Conservation (phyloP, 2,888 invertebrate species). For the Homarus gammarus region DNA sequence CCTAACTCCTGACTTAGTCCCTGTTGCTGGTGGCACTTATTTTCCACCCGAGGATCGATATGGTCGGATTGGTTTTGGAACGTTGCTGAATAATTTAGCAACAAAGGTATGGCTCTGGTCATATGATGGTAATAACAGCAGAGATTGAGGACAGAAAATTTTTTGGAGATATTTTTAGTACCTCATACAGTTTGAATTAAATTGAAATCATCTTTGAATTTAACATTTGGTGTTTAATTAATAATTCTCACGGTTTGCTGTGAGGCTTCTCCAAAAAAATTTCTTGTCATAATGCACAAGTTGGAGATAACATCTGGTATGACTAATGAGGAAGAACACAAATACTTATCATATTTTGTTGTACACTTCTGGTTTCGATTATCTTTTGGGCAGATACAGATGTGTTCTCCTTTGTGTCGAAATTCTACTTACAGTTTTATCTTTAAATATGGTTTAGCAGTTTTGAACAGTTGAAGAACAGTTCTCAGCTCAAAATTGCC, state of each 20-base stretch:
- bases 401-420: neutral
- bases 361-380: neutral
- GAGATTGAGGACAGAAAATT: neutral
- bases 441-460: neutral
- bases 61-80: constrained; percentile 80
- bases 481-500: neutral
- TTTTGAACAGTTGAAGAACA: neutral
- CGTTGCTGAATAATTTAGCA: constrained; percentile 79
- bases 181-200: too few relatives aligned
- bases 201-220: too few relatives aligned
- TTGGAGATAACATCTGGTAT: neutral
- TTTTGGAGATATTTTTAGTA: too few relatives aligned
- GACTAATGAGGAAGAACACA: neutral
- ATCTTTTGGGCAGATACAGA: neutral
- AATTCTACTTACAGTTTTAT: neutral
- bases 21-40: constrained; percentile 81
- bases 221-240: too few relatives aligned
- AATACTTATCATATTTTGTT: neutral
- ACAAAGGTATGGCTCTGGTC: constrained; percentile 64
- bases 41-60: constrained; percentile 80
- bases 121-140: too few relatives aligned
- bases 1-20: constrained; percentile 81
- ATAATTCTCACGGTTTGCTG: neutral
- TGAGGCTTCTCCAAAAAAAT: neutral
- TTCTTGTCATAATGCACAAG: neutral